These are phyloP conservation scores for Mobula birostris DNA, from an alignment of 2,113 vertebrate genomes.

Conservation along the genomic window DNA sequence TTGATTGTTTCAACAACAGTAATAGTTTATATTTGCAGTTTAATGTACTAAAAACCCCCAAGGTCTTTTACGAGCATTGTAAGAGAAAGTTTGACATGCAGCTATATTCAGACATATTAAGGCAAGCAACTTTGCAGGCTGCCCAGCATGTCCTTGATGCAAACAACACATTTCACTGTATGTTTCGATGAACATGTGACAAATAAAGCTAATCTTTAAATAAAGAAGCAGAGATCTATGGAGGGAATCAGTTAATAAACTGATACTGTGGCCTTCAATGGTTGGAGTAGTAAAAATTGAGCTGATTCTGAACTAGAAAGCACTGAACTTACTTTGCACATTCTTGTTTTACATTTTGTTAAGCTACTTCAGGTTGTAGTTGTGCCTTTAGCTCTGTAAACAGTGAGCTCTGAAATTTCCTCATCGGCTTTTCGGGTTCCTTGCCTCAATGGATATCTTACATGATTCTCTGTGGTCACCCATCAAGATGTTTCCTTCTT, in stretches of 20 bases:
- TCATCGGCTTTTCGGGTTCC: background rate
- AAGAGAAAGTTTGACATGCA: background rate
- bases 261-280: background rate
- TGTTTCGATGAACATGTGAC: no score
- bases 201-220: no score
- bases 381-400: background rate
- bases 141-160: no score
- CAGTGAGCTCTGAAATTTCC: background rate
- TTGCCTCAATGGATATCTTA: background rate
- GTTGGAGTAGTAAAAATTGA: background rate
- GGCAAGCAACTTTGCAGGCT: no score
- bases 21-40: conserved; percentile 1
- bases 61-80: background rate
- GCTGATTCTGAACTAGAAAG: background rate
- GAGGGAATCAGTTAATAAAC: background rate
- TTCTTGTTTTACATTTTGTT: background rate
- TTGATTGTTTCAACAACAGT: background rate
- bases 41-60: background rate
- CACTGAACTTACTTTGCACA: background rate
- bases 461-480: background rate
- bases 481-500: background rate
- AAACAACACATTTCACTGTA: no score
- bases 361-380: background rate
- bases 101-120: background rate
- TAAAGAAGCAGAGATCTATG: background rate